Percentiles rank a stretch among this genome's conserved stretches.
phyloP scores from a whole-genome alignment of 2,797 vertebrate genomes.

The Pangasius krempfi region DNA sequence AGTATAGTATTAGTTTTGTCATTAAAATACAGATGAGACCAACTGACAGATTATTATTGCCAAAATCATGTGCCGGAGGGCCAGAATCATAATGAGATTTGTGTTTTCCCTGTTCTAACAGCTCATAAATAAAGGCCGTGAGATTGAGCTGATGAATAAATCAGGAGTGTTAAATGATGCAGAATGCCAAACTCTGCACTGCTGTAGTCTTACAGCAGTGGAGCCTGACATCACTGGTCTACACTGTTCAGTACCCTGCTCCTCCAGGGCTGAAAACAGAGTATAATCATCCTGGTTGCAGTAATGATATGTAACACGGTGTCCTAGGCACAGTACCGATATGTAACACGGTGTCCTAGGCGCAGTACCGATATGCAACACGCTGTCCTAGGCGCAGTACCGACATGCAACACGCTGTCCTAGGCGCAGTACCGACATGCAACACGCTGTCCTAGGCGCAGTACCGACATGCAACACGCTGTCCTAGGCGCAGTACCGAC shows the following conservation, averaged over 20 bases:
- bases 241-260: background rate
- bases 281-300: background rate
- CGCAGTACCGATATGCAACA: background rate
- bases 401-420: background rate
- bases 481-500: background rate
- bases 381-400: background rate
- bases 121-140: background rate
- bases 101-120: constrained; percentile 9
- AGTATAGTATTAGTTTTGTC: background rate
- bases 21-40: background rate
- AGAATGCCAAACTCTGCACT: background rate
- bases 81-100: constrained; percentile 12
- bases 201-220: background rate
- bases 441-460: background rate
- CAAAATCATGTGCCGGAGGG: background rate
- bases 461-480: background rate
- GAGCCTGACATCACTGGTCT: background rate
- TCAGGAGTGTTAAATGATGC: constrained; percentile 8
- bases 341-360: background rate
- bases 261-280: background rate
- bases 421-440: background rate
- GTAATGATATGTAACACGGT: background rate
- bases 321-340: background rate
- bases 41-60: background rate
- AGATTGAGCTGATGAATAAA: constrained; percentile 7